Percentiles rank a stretch among this genome's conserved stretches.
Evolutionary conservation across 1,140 invertebrate species (phyloP).

Genomic region (Bicyclus anynana): DNA sequence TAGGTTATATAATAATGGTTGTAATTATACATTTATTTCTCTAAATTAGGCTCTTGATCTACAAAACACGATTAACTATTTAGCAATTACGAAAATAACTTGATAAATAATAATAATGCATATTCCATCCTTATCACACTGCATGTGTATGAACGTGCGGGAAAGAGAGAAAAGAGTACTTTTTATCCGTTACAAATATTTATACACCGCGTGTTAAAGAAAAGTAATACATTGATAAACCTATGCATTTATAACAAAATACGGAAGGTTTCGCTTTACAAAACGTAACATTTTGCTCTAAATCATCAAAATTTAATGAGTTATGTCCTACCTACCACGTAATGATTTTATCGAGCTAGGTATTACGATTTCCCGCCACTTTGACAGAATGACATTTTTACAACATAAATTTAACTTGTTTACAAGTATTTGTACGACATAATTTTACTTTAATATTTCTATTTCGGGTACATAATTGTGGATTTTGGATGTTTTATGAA

Average conservation of each 20-base stretch:
- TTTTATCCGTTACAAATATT: constrained; percentile 52
- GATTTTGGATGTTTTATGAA: constrained; percentile 23
- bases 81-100: constrained; percentile 27
- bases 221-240: constrained; percentile 10
- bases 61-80: constrained; percentile 14
- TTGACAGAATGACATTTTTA: constrained; percentile 25
- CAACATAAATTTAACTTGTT: not conserved
- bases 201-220: constrained; percentile 33
- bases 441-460: constrained; percentile 5
- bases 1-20: not conserved
- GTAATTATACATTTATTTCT: not conserved
- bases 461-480: constrained; percentile 19
- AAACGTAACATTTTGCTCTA: not conserved
- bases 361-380: constrained; percentile 60
- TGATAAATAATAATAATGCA: constrained; percentile 34
- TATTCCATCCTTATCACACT: constrained; percentile 38
- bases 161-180: constrained; percentile 47
- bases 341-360: constrained; percentile 21
- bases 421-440: not conserved
- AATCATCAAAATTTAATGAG: not conserved
- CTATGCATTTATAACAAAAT: not conserved
- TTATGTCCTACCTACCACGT: constrained; percentile 4
- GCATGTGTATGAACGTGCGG: constrained; percentile 22
- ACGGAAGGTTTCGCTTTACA: not conserved
- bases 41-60: not conserved